A percentile compares a stretch with the other conserved stretches of the same genome.
These are phyloP conservation scores for Mylabris phalerata DNA, from an alignment of 1,140 invertebrate genomes.

Conservation along the genomic window DNA sequence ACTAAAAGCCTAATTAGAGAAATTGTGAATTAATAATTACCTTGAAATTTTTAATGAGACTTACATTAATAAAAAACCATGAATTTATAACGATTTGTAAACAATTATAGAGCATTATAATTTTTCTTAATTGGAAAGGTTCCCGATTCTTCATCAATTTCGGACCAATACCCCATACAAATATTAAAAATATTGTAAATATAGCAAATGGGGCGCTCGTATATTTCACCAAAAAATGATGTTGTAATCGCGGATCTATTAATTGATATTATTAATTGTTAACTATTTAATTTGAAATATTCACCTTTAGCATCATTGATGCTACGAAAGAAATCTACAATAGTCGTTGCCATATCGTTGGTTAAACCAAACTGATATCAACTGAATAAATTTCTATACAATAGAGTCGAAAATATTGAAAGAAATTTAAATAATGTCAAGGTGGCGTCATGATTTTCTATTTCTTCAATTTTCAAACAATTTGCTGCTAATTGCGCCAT, in stretches of 20 bases:
- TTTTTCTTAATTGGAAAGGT: constrained; percentile 61
- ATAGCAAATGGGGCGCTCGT: constrained; percentile 52
- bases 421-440: too few species aligned
- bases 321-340: too few species aligned
- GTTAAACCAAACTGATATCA: too few species aligned
- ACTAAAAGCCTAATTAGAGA: background rate
- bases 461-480: too few species aligned
- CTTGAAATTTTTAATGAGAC: constrained; percentile 8
- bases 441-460: too few species aligned
- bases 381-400: too few species aligned
- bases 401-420: too few species aligned
- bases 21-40: background rate
- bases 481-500: too few species aligned
- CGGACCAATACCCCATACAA: constrained; percentile 63
- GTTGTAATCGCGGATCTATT: constrained; percentile 54
- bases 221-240: constrained; percentile 54
- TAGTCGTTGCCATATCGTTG: too few species aligned
- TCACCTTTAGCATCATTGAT: too few species aligned
- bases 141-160: constrained; percentile 64
- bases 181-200: constrained; percentile 57
- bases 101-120: constrained; percentile 70
- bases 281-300: too few species aligned
- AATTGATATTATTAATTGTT: too few species aligned
- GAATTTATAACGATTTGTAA: constrained; percentile 59
- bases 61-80: constrained; percentile 58